Percentiles rank a stretch among this genome's conserved stretches.
Evolutionary conservation across 2,888 invertebrate species (phyloP).

Genomic region (Drosophila vallismaia): DNA sequence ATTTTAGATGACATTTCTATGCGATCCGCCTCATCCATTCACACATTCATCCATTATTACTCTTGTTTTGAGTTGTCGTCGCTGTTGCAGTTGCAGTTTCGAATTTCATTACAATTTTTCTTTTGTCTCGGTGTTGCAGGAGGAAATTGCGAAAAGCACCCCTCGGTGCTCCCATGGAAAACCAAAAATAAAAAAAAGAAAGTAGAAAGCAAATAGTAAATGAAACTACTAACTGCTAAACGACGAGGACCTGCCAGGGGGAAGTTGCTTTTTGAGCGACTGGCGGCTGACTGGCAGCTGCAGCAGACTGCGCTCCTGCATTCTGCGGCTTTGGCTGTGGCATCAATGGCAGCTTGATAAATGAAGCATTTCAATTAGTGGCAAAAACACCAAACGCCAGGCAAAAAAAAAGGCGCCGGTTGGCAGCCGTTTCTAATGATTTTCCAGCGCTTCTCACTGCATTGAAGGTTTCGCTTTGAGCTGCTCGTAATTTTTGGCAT

Average conservation of each 20-base stretch:
- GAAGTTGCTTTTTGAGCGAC: slow-evolving; percentile 36
- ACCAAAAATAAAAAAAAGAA: slow-evolving; percentile 34
- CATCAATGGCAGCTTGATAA: slow-evolving; percentile 61
- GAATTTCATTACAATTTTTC: slow-evolving; percentile 70
- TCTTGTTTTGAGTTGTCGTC: slow-evolving; percentile 18
- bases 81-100: slow-evolving; percentile 55
- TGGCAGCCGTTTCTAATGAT: slow-evolving; percentile 41
- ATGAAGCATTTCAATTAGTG: slow-evolving; percentile 73
- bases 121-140: slow-evolving; percentile 58
- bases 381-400: slow-evolving; percentile 33
- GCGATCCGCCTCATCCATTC: slow-evolving; percentile 37
- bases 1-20: slow-evolving; percentile 65
- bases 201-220: slow-evolving; percentile 40
- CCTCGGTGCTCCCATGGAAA: slow-evolving; percentile 4
- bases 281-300: slow-evolving; percentile 37
- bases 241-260: slow-evolving; percentile 8
- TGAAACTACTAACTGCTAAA: slow-evolving; percentile 50
- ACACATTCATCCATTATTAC: slow-evolving; percentile 43
- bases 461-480: slow-evolving; percentile 28
- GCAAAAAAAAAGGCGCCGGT: slow-evolving; percentile 16
- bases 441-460: slow-evolving; percentile 32
- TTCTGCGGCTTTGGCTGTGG: slow-evolving; percentile 38
- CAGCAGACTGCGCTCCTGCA: slow-evolving; percentile 28
- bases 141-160: slow-evolving; percentile 51
- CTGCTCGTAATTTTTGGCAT: background rate